Base-by-base conservation (phyloP, 2,797 vertebrate genomes). In the Chaetodon trifasciatus region DNA sequence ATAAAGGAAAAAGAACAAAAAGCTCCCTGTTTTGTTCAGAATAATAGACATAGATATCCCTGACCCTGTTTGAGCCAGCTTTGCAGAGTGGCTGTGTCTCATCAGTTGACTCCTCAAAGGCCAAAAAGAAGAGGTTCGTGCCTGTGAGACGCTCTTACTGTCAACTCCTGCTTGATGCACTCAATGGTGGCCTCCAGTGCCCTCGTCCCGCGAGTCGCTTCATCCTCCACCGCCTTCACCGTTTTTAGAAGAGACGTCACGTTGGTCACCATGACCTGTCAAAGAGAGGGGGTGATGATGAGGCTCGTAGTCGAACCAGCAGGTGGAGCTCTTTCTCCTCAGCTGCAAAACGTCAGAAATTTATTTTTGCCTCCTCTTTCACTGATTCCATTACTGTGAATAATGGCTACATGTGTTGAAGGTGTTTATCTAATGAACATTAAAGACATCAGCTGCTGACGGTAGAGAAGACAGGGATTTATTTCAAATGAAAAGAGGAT, bases 161-260 rank as follows among this genome's bases (percentile, higher is more conserved):
- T 98, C 90, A 99, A 95, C 89, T 99, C 98, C 91, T 99, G 98
- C 83, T 97, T 99, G 95, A 99, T 99, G 94, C 96, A 99, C 87
- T 99, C 98, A 1, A 99, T 99, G 3, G 98, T 98, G 86, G 97
- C 97, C 92, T 99, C 98, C 1, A 99, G 96, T 2, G 98, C 98
- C 89, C 98, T 96, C 1, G 98, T 99, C 75, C 98, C 98, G 13
- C 98, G 97, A 61, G 98, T 99, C 40, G 98, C 98, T 91, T 99
- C 98, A 61, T 99, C 98, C 93, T 99, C 98, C 67, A 99, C 98
- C 0, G 98, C 98, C 95, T 99, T 99, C 86, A 99, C 98, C 0
- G 98, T 99, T 94, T 99, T 99, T 83, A 99, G 94, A 72, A 99
- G 97, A 2, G 97, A 99, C 3, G 98, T 99, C 87, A 99, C 98